Base-by-base conservation (phyloP, 2,797 vertebrate genomes). In the Orestias chungarensis region DNA sequence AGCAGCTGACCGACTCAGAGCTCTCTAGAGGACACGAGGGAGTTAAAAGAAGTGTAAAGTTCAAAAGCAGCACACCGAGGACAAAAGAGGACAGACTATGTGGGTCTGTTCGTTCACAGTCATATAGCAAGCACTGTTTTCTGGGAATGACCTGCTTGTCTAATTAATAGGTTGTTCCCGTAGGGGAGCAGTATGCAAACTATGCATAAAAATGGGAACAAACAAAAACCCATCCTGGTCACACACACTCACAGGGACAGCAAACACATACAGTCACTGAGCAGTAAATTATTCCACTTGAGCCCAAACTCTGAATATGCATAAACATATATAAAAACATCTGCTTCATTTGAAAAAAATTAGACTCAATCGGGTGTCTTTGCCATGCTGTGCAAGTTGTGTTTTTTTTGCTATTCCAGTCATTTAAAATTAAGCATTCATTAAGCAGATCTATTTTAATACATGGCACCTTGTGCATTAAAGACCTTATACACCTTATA, bases 171-270 rank as follows among this genome's bases (percentile, higher is more conserved):
- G 78, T 88, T 89, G 82, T 73, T 79, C 89, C 91, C 82, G 15
- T 77, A 87, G 91, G 91, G 87, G 79, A 89, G 85, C 80, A 89
- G 93, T 92, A 93, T 94, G 93, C 89, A 93, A 94, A 94, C 76
- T 66, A 78, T 90, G 88, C 86, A 88, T 71, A 80, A 84, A 91
- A 76, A 91, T 89, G 89, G 90, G 89, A 79, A 90, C 90, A 80
- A 88, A 90, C 25, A 93, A 65, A 89, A 82, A 79, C 74, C 75
- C 77, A 82, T 64, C 70, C 69, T 71, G 27, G 68, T 76, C 84
- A 67, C 70, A 80, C 67, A 67, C 73, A 72, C 66, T 64, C 77
- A 66, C 70, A 33, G 57, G 72, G 75, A 74, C 44, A 74, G 76
- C 70, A 61, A 68, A 66, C 69, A 70, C 71, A 70, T 73, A 68